Evolutionary conservation across 1,140 invertebrate genomes (phyloP), one percentile per base, ranked within the genome.

Genomic region (Lethrus apterus): DNA sequence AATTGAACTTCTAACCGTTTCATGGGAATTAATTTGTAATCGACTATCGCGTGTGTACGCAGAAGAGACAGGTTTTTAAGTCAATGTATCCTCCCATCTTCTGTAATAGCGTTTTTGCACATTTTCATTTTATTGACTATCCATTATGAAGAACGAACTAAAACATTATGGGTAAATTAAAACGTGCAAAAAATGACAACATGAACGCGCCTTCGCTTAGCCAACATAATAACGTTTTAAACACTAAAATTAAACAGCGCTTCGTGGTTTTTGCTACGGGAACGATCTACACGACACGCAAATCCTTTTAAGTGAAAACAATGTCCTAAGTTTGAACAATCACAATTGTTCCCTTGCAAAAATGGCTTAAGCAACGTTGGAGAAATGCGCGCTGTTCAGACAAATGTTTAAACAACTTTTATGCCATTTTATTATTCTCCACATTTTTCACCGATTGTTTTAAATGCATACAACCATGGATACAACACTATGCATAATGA

Each of bases 241-340:
- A 43, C 40, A 43, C 29, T 43, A 43, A 29, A 38, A 38, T 38
- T 38, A 38, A 43, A 43, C 23, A 43, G 40, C 40, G 23, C 23
- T 26, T 43, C 23, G 24, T 19, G 13, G 13, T 43, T 43, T 43
- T 43, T 43, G 40, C n/a, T 24, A 31, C 40, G 29, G 40, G 15
- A 43, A 21, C 35, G 35, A 11, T 1, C 10, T 21, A 43, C 40
- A 23, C 23, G 11, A 31, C 40, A 43, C 40, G 40, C 40, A 43
- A 43, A 43, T 43, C 40, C 40, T 43, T 43, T 43, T 43, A 43
- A 30, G 40, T 31, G 40, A 43, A 43, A 43, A 43, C 40, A 43
- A 29, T 43, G 40, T 43, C 15, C 40, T 17, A 38, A 43, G 21
- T 31, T 20, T 18, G 40, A 21, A 43, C 40, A 43, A 23, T 43